Base-by-base conservation (phyloP, 2,888 invertebrate genomes). In the Spodoptera picta region DNA sequence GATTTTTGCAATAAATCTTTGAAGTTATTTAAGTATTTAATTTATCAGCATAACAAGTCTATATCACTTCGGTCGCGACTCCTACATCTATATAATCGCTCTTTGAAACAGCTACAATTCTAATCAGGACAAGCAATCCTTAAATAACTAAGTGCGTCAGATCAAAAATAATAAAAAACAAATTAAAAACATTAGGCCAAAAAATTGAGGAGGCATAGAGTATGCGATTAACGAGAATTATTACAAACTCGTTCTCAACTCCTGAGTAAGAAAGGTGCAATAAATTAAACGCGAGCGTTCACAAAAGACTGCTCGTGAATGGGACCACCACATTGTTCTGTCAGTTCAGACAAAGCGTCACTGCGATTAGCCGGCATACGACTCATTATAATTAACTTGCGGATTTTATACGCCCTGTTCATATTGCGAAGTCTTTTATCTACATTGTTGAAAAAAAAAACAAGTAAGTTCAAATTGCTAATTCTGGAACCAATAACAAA, bases 341-440 rank as follows among this genome's bases (percentile, higher is more conserved):
- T 87, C 90, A 88, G 84, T 85, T 86, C 80, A 87, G 86, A 91
- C 90, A 91, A 90, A 90, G 90, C 87, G 82, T 83, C 85, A 84
- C 84, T 85, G 86, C 88, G 88, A 90, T 90, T 90, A 90, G 87
- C 84, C 79, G 79, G 79, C 78, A 81, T 77, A 79, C 82, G 83
- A 75, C 87, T 90, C 87, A 87, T 89, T 89, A 89, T 89, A 89
- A 90, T 89, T 88, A 89, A 88, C 87, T 87, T 80, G 81, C 70
- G 60, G 56, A 75, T 74, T 69, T 73, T 73, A 71, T 46, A 73
- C 70, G 12, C 24, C 56, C 75, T 70, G 51, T 74, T 77, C 68
- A 66, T 45, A 1, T n/a, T 36, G 7, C 23, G 36, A 36, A 36
- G 36, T 2, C 27, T 27, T 36, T 36, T 36, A 36, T 36, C 36